Percentiles rank a stretch among this genome's conserved stretches.
These are phyloP conservation scores for Drosophila mayaguana DNA, from an alignment of 2,888 invertebrate species.

Conservation along the genomic window DNA sequence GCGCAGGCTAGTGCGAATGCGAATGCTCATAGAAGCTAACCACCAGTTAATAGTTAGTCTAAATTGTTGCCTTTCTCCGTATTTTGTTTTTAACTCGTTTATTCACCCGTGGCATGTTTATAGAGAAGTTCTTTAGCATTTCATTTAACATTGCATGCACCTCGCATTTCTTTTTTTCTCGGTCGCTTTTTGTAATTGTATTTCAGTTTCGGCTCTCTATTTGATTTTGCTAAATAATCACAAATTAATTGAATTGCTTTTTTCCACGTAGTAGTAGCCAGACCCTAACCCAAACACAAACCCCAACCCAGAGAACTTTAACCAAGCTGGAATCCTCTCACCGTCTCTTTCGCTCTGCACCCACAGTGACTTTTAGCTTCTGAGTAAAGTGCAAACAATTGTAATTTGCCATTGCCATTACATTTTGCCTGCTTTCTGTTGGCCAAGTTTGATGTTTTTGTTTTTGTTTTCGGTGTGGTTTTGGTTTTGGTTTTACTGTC, in stretches of 20 bases:
- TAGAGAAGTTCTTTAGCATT: neutral
- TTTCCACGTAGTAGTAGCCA: neutral
- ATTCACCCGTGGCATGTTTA: constrained; percentile 6
- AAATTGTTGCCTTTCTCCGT: neutral
- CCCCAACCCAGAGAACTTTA: neutral
- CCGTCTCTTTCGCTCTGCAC: neutral
- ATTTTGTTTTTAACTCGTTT: neutral
- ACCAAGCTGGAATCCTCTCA: constrained; percentile 11
- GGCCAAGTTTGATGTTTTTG: constrained; percentile 19
- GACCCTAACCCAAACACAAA: constrained; percentile 1
- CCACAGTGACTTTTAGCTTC: constrained; percentile 25
- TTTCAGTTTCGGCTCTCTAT: constrained; percentile 31
- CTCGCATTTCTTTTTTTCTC: constrained; percentile 4
- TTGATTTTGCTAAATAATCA: constrained; percentile 56
- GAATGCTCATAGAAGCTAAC: neutral
- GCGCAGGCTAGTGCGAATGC: neutral
- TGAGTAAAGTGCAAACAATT: constrained; percentile 61
- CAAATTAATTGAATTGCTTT: constrained; percentile 48
- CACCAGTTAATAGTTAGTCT: neutral
- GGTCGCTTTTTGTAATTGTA: constrained; percentile 36
- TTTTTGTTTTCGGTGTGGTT: constrained; percentile 4
- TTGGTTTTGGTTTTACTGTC: constrained; percentile 12
- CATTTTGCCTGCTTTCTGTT: constrained; percentile 56
- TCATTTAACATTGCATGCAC: constrained; percentile 15
- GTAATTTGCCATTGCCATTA: constrained; percentile 57